phyloP scores from a whole-genome alignment of 2,797 vertebrate genomes.

The Pelochelys cantorii region DNA sequence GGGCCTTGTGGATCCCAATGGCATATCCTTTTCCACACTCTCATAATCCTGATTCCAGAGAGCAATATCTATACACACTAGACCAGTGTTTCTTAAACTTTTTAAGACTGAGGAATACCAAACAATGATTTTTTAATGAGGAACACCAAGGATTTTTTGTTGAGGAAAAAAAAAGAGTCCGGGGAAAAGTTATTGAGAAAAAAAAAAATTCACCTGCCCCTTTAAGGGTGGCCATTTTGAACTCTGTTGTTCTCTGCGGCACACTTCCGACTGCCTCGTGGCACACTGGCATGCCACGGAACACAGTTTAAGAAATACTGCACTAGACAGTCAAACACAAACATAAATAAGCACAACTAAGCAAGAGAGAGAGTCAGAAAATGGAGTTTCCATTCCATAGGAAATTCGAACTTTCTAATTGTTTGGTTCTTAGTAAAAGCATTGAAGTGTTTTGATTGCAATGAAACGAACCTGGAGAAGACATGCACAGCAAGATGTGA shows the following conservation, averaged over 20 bases:
- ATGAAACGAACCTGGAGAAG: neutral
- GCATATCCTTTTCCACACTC: no score
- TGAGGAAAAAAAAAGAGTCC: no score
- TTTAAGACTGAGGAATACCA: no score
- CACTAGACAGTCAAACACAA: neutral
- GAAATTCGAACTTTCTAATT: neutral
- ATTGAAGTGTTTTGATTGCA: neutral
- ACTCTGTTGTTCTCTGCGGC: no score
- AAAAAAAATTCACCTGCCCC: no score
- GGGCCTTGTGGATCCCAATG: neutral
- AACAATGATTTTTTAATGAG: no score
- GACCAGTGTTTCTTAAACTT: neutral
- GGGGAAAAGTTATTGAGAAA: no score
- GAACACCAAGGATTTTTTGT: no score
- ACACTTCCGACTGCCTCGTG: no score
- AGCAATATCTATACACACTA: neutral
- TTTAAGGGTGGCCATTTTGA: no score
- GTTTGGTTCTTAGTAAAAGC: neutral
- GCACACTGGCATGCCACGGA: no score
- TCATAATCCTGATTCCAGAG: neutral
- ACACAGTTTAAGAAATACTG: no score
- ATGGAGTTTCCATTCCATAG: neutral
- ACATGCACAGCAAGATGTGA: neutral
- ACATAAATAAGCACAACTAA: neutral
- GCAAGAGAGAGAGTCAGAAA: neutral